Percentiles rank a stretch among this genome's conserved stretches.
These are phyloP conservation scores for Cylloceria caligata DNA, from an alignment of 2,888 invertebrate species.

Conservation along the genomic window DNA sequence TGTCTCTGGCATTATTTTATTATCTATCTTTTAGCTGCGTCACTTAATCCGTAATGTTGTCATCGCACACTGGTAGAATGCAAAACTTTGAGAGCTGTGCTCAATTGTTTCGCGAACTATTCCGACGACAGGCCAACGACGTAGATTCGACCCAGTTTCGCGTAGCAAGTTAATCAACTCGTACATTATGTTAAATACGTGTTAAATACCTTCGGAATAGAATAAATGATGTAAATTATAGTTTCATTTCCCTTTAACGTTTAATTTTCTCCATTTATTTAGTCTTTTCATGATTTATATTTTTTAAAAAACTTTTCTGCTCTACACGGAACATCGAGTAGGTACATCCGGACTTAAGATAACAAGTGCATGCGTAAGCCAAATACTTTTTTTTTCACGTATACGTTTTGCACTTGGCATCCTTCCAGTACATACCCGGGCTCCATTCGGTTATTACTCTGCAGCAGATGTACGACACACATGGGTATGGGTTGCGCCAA, in stretches of 20 bases:
- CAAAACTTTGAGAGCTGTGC: slow-evolving; percentile 17
- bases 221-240: slow-evolving; percentile 18
- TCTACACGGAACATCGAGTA: slow-evolving; percentile 22
- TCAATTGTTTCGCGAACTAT: slow-evolving; percentile 41
- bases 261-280: slow-evolving; percentile 12
- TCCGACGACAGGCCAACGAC: slow-evolving; percentile 38
- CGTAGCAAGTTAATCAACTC: slow-evolving; percentile 10
- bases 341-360: slow-evolving; percentile 40
- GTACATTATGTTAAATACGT: not conserved
- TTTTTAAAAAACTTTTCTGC: not conserved
- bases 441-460: slow-evolving; percentile 48
- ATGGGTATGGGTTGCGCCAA: slow-evolving; percentile 25
- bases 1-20: slow-evolving; percentile 35
- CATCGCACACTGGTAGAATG: slow-evolving; percentile 17
- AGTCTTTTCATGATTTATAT: not conserved
- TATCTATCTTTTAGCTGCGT: slow-evolving; percentile 41
- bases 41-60: slow-evolving; percentile 44
- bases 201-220: not conserved
- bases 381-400: slow-evolving; percentile 24
- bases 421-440: slow-evolving; percentile 44
- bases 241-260: not conserved
- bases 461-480: slow-evolving; percentile 52
- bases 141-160: slow-evolving; percentile 51
- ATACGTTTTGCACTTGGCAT: slow-evolving; percentile 49
- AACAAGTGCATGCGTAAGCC: slow-evolving; percentile 39